These are phyloP conservation scores for Leptodactylus fuscus DNA, from an alignment of 2,113 vertebrate species.

Conservation along the genomic window DNA sequence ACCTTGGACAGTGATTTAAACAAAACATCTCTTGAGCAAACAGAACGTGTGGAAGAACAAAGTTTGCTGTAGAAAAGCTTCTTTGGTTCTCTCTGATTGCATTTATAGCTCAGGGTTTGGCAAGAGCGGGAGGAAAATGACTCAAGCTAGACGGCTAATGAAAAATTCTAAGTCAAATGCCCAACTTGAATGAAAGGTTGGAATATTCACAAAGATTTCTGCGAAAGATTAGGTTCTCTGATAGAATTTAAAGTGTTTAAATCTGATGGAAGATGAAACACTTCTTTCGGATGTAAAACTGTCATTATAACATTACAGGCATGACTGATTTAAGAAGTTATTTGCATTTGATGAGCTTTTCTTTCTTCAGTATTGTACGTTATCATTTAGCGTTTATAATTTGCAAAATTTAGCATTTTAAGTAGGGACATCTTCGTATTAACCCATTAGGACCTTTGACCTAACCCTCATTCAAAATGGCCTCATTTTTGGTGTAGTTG, in stretches of 20 bases:
- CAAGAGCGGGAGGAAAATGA: conserved; percentile 4
- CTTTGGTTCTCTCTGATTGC: neutral
- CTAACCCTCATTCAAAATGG: neutral
- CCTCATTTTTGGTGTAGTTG: no score
- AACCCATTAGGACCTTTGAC: neutral
- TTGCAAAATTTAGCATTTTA: neutral
- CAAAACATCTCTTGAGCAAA: conserved; percentile 26
- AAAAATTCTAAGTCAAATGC: neutral
- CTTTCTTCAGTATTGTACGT: neutral
- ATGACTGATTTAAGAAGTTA: neutral
- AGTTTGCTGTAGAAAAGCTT: conserved; percentile 5
- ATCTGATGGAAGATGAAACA: conserved; percentile 4
- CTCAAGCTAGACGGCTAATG: neutral
- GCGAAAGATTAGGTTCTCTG: neutral
- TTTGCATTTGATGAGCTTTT: neutral
- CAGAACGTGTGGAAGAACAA: conserved; percentile 27
- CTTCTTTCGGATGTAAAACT: neutral
- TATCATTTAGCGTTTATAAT: neutral
- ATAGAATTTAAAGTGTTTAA: neutral
- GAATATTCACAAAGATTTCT: neutral
- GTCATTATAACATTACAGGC: neutral
- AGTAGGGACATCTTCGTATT: neutral
- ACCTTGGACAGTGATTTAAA: conserved; percentile 14
- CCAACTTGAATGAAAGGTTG: conserved; percentile 27
- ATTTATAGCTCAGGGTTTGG: conserved; percentile 10